Percentiles rank a stretch among this genome's conserved stretches.
Evolutionary conservation across 2,888 invertebrate species (phyloP).

Genomic region (Sarcophaga variegata): DNA sequence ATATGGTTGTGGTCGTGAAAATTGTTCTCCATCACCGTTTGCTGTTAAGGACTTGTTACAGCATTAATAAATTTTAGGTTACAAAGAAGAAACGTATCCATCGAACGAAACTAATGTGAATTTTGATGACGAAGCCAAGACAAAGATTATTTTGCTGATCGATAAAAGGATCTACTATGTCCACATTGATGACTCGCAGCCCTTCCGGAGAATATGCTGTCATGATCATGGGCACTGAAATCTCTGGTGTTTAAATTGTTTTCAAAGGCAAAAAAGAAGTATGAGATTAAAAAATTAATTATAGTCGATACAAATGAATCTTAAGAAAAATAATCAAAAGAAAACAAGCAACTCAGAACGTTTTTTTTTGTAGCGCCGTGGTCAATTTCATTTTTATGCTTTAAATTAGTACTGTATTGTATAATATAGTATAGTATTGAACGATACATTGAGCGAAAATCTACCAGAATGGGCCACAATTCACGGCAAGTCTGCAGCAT

Average conservation of each 20-base stretch:
- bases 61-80: constrained; percentile 59
- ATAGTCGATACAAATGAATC: neutral
- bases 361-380: no score
- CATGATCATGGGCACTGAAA: constrained; percentile 62
- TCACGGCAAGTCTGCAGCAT: no score
- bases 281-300: constrained; percentile 18
- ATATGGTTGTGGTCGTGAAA: constrained; percentile 20
- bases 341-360: no score
- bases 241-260: constrained; percentile 45
- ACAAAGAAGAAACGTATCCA: constrained; percentile 48
- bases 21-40: constrained; percentile 29
- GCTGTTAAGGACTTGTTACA: constrained; percentile 45
- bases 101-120: constrained; percentile 25
- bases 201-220: constrained; percentile 44
- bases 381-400: no score
- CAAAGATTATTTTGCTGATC: constrained; percentile 52
- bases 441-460: no score
- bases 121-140: constrained; percentile 2
- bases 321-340: no score
- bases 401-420: no score
- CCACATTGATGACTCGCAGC: constrained; percentile 53
- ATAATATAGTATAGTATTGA: no score
- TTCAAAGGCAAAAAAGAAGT: neutral
- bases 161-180: constrained; percentile 59
- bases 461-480: no score